Percentiles rank a stretch among this genome's conserved stretches.
Conservation (phyloP, 2,888 invertebrate species). For the Bugula neritina region DNA sequence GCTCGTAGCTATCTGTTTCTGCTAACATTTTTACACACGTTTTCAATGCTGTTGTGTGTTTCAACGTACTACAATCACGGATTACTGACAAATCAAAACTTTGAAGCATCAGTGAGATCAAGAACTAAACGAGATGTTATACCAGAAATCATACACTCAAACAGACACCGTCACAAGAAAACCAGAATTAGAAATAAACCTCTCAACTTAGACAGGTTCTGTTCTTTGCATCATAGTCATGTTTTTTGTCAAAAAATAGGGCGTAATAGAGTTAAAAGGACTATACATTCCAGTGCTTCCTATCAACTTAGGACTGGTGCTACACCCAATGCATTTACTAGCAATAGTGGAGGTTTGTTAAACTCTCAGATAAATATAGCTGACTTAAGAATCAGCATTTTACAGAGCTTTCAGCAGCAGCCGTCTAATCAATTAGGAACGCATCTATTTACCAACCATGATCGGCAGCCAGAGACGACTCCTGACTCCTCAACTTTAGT, state of each 20-base stretch:
- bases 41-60: slow-evolving; percentile 9
- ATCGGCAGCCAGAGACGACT: neutral
- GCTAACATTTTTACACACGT: slow-evolving; percentile 8
- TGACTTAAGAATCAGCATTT: no score
- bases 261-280: neutral
- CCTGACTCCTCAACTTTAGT: no score
- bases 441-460: no score
- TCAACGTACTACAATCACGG: slow-evolving; percentile 19
- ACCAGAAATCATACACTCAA: slow-evolving; percentile 15
- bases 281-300: neutral
- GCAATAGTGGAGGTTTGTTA: no score
- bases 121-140: neutral
- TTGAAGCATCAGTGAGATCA: slow-evolving; percentile 15
- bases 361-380: no score
- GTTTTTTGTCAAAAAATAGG: neutral
- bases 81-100: slow-evolving; percentile 18
- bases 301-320: neutral
- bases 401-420: no score
- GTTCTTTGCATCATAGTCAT: neutral
- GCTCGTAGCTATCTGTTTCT: neutral
- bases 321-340: neutral
- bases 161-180: neutral
- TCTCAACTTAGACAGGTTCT: neutral
- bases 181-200: neutral
- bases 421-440: no score